Evolutionary conservation across 2,113 vertebrate genomes (phyloP).

Genomic region (Cacatua alba): DNA sequence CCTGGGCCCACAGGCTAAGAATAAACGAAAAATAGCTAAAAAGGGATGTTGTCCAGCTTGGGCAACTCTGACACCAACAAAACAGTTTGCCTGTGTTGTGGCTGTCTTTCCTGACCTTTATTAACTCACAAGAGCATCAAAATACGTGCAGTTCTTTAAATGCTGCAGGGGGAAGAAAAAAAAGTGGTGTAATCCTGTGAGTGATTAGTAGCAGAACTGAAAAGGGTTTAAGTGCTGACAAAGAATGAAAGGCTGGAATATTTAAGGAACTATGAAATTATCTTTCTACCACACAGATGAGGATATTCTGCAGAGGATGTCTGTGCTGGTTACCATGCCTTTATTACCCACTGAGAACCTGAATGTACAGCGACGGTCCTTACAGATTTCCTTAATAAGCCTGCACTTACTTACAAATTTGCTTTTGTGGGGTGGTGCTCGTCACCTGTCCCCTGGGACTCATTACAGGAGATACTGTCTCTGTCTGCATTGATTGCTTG

Average conservation of each 20-base stretch:
- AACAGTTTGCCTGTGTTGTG: not conserved
- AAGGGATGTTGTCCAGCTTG: not conserved
- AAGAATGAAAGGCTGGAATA: not conserved
- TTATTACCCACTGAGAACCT: slow-evolving; percentile 7
- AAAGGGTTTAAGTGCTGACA: not conserved
- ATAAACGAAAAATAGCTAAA: not conserved
- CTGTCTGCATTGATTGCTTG: not conserved
- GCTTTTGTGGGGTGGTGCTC: not conserved
- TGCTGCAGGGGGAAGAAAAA: not conserved
- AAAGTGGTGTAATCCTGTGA: not conserved
- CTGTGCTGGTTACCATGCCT: slow-evolving; percentile 12
- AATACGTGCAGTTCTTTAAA: not conserved
- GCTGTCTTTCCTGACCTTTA: not conserved
- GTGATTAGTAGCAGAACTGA: not conserved
- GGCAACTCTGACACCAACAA: not conserved
- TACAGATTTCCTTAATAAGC: slow-evolving; percentile 54
- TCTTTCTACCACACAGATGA: not conserved
- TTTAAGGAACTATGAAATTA: not conserved
- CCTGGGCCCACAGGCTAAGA: not conserved
- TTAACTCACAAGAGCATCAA: not conserved
- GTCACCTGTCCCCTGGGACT: not conserved
- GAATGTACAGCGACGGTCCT: not conserved
- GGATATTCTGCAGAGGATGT: not conserved
- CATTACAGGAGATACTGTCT: slow-evolving; percentile 3
- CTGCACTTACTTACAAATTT: slow-evolving; percentile 2